Percentiles rank a stretch among this genome's conserved stretches.
Evolutionary conservation across 2,797 vertebrate species (phyloP).

Genomic region (Thaleichthys pacificus): DNA sequence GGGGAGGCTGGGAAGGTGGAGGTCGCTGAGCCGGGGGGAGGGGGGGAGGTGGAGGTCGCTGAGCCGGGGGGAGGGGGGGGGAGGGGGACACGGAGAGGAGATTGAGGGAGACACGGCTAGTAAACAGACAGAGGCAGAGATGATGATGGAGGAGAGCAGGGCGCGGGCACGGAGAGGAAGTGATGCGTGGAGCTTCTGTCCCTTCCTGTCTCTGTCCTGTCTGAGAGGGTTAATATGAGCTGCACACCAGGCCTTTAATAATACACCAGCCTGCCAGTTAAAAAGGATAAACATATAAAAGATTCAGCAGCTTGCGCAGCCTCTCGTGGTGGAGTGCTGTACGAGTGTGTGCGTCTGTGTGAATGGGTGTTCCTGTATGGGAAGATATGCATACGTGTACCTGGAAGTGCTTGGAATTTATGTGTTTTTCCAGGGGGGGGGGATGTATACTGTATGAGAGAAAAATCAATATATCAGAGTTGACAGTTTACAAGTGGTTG

Average conservation of each 20-base stretch:
- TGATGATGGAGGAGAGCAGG: neutral
- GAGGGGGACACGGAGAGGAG: neutral
- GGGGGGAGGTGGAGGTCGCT: too few species aligned
- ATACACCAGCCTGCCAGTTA: conserved; percentile 68
- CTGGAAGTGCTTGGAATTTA: neutral
- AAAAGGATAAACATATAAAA: conserved; percentile 79
- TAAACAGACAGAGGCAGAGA: conserved; percentile 43
- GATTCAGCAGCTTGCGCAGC: conserved; percentile 68
- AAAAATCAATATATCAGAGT: neutral
- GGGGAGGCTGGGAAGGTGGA: conserved; percentile 36
- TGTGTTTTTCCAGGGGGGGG: neutral
- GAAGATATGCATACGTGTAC: too few species aligned
- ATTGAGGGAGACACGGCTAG: conserved; percentile 21
- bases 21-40: neutral
- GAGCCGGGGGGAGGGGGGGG: neutral
- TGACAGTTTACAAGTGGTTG: neutral
- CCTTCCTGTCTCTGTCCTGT: conserved; percentile 56
- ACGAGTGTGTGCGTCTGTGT: neutral
- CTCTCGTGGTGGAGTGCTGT: conserved; percentile 49
- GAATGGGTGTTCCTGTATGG: neutral
- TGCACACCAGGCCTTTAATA: conserved; percentile 65
- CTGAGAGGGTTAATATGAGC: conserved; percentile 71
- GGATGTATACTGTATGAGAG: conserved; percentile 32
- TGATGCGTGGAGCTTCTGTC: conserved; percentile 25
- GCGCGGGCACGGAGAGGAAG: conserved; percentile 16